Conservation (phyloP, 2,888 invertebrate genomes). For the Mythimna ferrago region DNA sequence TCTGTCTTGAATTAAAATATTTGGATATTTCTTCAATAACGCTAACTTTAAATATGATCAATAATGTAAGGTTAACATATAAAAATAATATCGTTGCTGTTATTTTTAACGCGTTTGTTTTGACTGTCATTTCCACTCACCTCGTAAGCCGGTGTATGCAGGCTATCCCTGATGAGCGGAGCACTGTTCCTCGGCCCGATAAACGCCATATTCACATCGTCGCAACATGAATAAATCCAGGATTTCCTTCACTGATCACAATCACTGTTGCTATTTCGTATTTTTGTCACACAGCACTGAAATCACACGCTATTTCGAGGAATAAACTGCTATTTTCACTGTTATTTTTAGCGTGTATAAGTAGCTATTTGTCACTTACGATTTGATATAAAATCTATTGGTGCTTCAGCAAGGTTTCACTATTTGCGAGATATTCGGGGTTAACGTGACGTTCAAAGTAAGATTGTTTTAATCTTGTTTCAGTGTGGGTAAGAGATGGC, state of each 20-base stretch:
- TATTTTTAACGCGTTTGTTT: slow-evolving; percentile 4
- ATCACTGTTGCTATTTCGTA: slow-evolving; percentile 13
- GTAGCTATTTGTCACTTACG: slow-evolving; percentile 15
- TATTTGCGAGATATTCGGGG: slow-evolving; percentile 11
- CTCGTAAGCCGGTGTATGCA: slow-evolving; percentile 93
- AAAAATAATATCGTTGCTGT: not conserved
- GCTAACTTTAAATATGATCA: not conserved
- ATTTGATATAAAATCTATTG: slow-evolving; percentile 13
- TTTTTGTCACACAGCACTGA: slow-evolving; percentile 18
- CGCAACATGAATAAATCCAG: slow-evolving; percentile 65
- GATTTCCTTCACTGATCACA: slow-evolving; percentile 23
- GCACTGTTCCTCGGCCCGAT: slow-evolving; percentile 92
- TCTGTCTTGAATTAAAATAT: not conserved
- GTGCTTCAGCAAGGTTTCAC: not conserved
- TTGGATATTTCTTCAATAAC: not conserved
- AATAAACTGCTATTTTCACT: slow-evolving; percentile 6
- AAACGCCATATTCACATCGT: slow-evolving; percentile 88
- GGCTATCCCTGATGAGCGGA: slow-evolving; percentile 92
- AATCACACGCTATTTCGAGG: slow-evolving; percentile 3
- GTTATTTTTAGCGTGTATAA: not conserved
- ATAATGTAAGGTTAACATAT: too few species aligned
- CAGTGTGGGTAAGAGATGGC: too few species aligned
- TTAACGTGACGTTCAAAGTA: too few species aligned
- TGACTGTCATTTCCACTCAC: slow-evolving; percentile 81
- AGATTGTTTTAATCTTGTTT: too few species aligned